Evolutionary conservation across 2,888 invertebrate species (phyloP), one percentile per base, ranked within the genome.

Genomic region (Patella depressa): DNA sequence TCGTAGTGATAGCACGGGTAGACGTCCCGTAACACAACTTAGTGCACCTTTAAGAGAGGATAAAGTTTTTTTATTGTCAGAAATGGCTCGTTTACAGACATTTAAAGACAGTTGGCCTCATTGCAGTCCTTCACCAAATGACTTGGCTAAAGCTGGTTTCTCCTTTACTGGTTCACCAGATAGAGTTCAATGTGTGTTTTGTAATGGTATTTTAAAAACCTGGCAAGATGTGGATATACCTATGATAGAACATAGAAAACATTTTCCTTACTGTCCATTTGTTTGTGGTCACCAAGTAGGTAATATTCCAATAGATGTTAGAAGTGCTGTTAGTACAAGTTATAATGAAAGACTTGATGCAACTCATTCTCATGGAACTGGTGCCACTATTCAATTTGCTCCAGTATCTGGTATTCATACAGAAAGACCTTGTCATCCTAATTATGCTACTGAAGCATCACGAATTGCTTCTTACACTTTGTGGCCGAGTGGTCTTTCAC

Each of bases 161-260:
- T 97, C 95, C 90, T 98, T 97, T 88, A 89, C 85, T 80, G 93
- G 93, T 14, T 94, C 94, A 81, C 95, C 95, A 69, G 98, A 98
- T 92, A 95, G 96, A 88, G 97, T 97, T 0, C 94, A 96, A 80
- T 98, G 98, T 90, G 98, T 96, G 90, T 96, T 96, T 89, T 98
- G 98, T 90, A 97, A 96, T 84, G 97, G 97, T 71, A 97, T 97
- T 0, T 93, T 98, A 3, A 95, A 96, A 88, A 96, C 97, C 89
- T 98, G 98, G 98, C 96, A 96, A 89, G 94, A 94, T 74, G 94
- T 94, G 75, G 98, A 98, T 90, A 94, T 95, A 83, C 97, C 98
- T 0, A 97, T 97, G 96, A 95, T 95, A 85, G 97, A 98, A 91
- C 98, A 98, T 91, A 97, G 97, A 0, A 93, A 95, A 70, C 97